Conservation (phyloP, 2,888 invertebrate genomes). For the Tenthredo scrophulariae region DNA sequence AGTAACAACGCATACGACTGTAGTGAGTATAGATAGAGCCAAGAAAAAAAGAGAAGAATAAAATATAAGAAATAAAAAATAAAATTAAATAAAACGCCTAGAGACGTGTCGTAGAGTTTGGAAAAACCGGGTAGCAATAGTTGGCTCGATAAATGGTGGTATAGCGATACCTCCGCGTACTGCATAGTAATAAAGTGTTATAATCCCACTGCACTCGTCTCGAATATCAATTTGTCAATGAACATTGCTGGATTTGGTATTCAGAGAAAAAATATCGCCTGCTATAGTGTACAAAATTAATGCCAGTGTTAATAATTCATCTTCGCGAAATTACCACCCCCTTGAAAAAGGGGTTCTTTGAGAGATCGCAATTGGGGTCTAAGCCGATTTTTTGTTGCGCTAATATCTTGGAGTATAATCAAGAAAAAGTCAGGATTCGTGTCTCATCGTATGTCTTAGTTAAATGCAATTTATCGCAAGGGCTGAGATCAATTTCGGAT, state of each 20-base stretch:
- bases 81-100: background rate
- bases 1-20: background rate
- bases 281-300: background rate
- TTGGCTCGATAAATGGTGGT: background rate
- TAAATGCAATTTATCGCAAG: background rate
- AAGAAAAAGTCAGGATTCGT: no score
- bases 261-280: background rate
- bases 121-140: conserved; percentile 40
- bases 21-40: background rate
- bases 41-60: background rate
- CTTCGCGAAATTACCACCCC: no score
- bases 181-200: conserved; percentile 50
- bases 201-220: conserved; percentile 39
- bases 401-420: no score
- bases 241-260: conserved; percentile 3
- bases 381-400: no score
- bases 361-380: no score
- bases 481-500: background rate
- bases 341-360: no score
- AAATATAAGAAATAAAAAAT: background rate
- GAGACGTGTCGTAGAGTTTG: conserved; percentile 45
- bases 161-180: background rate
- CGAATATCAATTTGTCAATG: conserved; percentile 45
- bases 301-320: no score
- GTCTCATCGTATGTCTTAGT: no score